These are phyloP conservation scores for Patella ulyssiponensis DNA, from an alignment of 2,888 invertebrate genomes.

Conservation along the genomic window DNA sequence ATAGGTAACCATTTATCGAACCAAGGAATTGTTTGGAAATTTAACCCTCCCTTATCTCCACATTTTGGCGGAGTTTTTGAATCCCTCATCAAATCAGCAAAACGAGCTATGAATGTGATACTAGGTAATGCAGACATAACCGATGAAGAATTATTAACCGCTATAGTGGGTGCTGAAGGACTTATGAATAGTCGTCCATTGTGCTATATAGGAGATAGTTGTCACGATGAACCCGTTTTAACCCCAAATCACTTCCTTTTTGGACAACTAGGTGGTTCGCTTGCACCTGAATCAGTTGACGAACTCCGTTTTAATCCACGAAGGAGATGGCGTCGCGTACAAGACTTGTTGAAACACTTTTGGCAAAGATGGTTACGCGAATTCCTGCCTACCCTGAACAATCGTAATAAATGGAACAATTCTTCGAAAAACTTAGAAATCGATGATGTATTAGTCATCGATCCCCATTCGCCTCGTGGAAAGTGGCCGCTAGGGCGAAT, in stretches of 20 bases:
- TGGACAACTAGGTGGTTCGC: slow-evolving; percentile 2
- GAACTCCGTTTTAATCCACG: neutral
- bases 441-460: neutral
- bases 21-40: slow-evolving; percentile 30
- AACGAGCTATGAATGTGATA: slow-evolving; percentile 39
- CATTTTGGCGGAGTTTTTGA: slow-evolving; percentile 43
- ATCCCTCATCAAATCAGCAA: slow-evolving; percentile 38
- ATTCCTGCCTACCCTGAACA: slow-evolving; percentile 10
- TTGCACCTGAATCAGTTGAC: neutral
- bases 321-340: neutral
- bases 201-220: slow-evolving; percentile 2
- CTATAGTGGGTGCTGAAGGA: neutral
- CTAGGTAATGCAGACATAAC: slow-evolving; percentile 34
- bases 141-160: slow-evolving; percentile 42
- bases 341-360: neutral
- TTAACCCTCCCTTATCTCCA: slow-evolving; percentile 42
- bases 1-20: slow-evolving; percentile 20
- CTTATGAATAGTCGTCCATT: neutral
- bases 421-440: neutral
- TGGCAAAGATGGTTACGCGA: slow-evolving; percentile 13
- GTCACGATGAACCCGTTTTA: neutral
- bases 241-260: neutral
- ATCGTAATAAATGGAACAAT: slow-evolving; percentile 6
- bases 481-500: slow-evolving; percentile 1
- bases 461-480: slow-evolving; percentile 14